Percentiles rank a stretch among this genome's conserved stretches.
phyloP scores from a whole-genome alignment of 1,140 invertebrate species.

The Wasmannia auropunctata region DNA sequence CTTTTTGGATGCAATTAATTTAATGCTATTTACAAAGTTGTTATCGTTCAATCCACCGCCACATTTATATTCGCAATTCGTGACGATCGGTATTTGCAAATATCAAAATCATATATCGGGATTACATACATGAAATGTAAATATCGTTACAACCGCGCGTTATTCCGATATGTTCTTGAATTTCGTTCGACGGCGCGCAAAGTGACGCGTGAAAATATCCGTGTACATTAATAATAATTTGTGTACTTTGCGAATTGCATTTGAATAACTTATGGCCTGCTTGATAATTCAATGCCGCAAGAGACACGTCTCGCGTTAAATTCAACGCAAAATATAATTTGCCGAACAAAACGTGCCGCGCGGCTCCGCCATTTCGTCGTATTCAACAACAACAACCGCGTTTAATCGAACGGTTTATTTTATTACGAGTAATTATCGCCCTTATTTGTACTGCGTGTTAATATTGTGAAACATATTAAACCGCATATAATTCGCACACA shows the following conservation, averaged over 20 bases:
- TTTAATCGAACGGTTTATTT: slow-evolving; percentile 62
- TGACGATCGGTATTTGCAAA: slow-evolving; percentile 40
- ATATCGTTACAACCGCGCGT: slow-evolving; percentile 48
- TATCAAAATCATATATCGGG: slow-evolving; percentile 41
- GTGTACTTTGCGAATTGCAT: slow-evolving; percentile 60
- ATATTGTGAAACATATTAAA: slow-evolving; percentile 42
- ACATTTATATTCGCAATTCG: slow-evolving; percentile 3
- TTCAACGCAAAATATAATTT: slow-evolving; percentile 62
- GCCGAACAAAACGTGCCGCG: slow-evolving; percentile 44
- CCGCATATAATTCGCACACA: slow-evolving; percentile 1
- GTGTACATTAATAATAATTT: slow-evolving; percentile 60
- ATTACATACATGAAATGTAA: slow-evolving; percentile 35
- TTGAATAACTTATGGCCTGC: slow-evolving; percentile 56
- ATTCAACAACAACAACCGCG: slow-evolving; percentile 55
- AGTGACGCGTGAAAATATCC: slow-evolving; percentile 61
- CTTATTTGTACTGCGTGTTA: slow-evolving; percentile 35
- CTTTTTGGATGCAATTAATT: slow-evolving; percentile 6
- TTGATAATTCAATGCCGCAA: slow-evolving; percentile 60
- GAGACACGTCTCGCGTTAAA: slow-evolving; percentile 58
- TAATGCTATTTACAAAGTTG: slow-evolving; percentile 11
- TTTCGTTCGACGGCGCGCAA: slow-evolving; percentile 48
- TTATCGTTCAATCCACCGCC: slow-evolving; percentile 26
- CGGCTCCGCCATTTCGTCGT: slow-evolving; percentile 27
- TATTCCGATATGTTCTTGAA: slow-evolving; percentile 59
- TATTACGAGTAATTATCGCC: slow-evolving; percentile 57